These are phyloP conservation scores for Cetoscarus ocellatus DNA, from an alignment of 2,797 vertebrate species.

Conservation along the genomic window DNA sequence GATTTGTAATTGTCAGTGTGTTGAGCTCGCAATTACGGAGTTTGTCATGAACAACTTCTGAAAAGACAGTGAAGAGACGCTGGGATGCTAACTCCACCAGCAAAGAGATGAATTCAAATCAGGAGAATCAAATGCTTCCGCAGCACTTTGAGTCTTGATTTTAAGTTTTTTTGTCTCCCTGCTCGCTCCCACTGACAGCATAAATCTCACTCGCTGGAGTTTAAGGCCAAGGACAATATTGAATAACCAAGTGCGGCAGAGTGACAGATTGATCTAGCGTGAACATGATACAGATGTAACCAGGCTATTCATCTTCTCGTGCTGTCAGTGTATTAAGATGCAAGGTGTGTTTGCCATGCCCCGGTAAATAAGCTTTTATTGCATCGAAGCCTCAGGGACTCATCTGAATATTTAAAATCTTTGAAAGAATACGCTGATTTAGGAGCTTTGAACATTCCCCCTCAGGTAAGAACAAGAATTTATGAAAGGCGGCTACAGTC, in stretches of 20 bases:
- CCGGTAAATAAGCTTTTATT: slow-evolving; percentile 82
- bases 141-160: slow-evolving; percentile 38
- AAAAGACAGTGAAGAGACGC: slow-evolving; percentile 20
- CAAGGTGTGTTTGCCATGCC: slow-evolving; percentile 72
- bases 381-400: slow-evolving; percentile 69
- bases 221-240: slow-evolving; percentile 79
- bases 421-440: slow-evolving; percentile 75
- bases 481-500: slow-evolving; percentile 61
- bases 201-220: slow-evolving; percentile 69
- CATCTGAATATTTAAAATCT: slow-evolving; percentile 81
- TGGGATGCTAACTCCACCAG: slow-evolving; percentile 29
- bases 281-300: slow-evolving; percentile 78
- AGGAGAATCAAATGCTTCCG: slow-evolving; percentile 40
- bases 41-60: slow-evolving; percentile 31
- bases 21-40: slow-evolving; percentile 21
- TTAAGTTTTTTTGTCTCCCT: not conserved
- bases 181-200: slow-evolving; percentile 34
- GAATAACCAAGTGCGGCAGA: slow-evolving; percentile 65
- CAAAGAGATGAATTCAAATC: slow-evolving; percentile 50
- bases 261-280: slow-evolving; percentile 76
- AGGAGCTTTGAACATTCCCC: slow-evolving; percentile 64
- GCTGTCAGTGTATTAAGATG: slow-evolving; percentile 74
- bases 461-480: slow-evolving; percentile 51
- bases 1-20: slow-evolving; percentile 28
- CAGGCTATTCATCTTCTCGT: slow-evolving; percentile 73